phyloP scores from a whole-genome alignment of 2,888 invertebrate species.

The Watsonalla cultraria region DNA sequence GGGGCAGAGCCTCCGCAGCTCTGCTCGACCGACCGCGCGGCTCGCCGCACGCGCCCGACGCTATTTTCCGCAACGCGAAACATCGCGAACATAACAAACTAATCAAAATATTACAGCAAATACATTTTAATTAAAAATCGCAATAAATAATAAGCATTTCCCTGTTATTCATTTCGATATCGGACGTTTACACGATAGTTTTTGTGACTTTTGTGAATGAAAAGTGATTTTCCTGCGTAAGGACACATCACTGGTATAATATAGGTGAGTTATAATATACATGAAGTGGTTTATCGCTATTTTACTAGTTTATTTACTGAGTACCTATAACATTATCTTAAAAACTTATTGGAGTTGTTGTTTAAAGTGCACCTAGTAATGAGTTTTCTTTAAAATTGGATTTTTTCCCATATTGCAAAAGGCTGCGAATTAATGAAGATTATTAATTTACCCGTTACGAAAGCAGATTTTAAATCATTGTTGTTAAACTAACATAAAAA shows the following conservation, averaged over 20 bases:
- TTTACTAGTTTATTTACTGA: neutral
- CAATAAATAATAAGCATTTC: no score
- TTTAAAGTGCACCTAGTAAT: neutral
- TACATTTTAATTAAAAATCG: neutral
- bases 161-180: no score
- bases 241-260: neutral
- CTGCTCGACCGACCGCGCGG: slow-evolving; percentile 29
- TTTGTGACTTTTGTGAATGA: neutral
- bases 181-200: neutral
- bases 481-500: no score
- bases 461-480: no score
- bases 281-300: neutral
- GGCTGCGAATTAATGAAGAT: no score
- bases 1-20: slow-evolving; percentile 48
- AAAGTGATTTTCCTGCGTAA: neutral
- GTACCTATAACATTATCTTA: neutral
- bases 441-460: no score
- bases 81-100: slow-evolving; percentile 3
- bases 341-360: neutral
- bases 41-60: slow-evolving; percentile 36
- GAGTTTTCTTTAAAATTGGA: no score
- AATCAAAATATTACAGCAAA: neutral
- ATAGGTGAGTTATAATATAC: neutral
- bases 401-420: no score
- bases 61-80: slow-evolving; percentile 4